These are phyloP conservation scores for Armadillidium nasatum DNA, from an alignment of 1,140 invertebrate species.

Conservation along the genomic window DNA sequence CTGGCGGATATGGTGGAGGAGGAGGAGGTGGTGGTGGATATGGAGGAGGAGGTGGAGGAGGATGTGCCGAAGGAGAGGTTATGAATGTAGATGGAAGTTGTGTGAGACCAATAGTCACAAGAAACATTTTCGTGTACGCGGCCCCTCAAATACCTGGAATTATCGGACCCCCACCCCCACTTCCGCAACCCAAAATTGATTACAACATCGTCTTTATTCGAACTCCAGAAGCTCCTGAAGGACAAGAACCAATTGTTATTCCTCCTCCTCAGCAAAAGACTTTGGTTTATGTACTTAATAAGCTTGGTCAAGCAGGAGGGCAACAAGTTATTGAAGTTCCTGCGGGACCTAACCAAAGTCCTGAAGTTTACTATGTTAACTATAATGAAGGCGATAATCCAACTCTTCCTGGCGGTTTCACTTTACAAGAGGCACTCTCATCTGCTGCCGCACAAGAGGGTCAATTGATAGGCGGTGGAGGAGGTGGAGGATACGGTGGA, in stretches of 20 bases:
- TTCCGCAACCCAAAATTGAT: slow-evolving; percentile 28
- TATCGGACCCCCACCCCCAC: neutral
- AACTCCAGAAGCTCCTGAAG: slow-evolving; percentile 14
- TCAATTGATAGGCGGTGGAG: slow-evolving; percentile 5
- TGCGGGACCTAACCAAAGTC: slow-evolving; percentile 17
- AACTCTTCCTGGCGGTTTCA: slow-evolving; percentile 22
- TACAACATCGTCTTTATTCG: slow-evolving; percentile 28
- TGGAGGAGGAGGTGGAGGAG: neutral
- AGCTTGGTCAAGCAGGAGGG: neutral
- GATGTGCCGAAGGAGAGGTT: slow-evolving; percentile 24
- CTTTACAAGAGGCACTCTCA: slow-evolving; percentile 18
- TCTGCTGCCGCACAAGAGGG: slow-evolving; percentile 16
- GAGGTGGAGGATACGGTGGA: neutral
- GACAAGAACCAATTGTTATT: slow-evolving; percentile 21
- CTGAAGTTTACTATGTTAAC: slow-evolving; percentile 27
- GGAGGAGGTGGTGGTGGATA: neutral
- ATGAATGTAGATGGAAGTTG: slow-evolving; percentile 22
- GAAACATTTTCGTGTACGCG: slow-evolving; percentile 28
- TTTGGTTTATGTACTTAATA: slow-evolving; percentile 24
- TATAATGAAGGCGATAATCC: slow-evolving; percentile 30
- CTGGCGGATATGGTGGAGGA: neutral
- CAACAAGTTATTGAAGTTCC: slow-evolving; percentile 27
- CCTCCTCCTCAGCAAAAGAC: slow-evolving; percentile 29
- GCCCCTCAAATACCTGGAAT: neutral
- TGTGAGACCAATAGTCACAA: slow-evolving; percentile 16